A percentile compares a stretch with the other conserved stretches of the same genome.
phyloP scores from a whole-genome alignment of 2,113 vertebrate genomes.

The Trochalopteron elliotii region DNA sequence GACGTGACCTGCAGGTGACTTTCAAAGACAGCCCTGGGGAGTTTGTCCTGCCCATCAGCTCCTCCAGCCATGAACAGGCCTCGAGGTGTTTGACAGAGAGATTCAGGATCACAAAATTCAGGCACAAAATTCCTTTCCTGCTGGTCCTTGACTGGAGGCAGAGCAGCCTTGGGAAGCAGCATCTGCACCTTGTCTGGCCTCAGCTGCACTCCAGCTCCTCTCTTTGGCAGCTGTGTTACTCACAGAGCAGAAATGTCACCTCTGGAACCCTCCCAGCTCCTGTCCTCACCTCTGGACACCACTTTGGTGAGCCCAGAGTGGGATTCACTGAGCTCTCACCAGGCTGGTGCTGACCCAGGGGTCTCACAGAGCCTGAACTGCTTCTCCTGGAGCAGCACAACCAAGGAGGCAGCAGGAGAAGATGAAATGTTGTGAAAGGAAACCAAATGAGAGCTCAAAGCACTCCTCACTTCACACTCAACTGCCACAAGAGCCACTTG shows the following conservation, averaged over 20 bases:
- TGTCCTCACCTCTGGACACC: accelerated
- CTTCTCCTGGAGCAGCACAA: background rate
- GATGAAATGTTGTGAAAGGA: background rate
- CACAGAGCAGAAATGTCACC: background rate
- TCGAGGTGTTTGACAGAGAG: background rate
- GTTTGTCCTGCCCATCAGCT: background rate
- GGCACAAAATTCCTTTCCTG: background rate
- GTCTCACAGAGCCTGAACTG: background rate
- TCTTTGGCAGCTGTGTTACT: background rate
- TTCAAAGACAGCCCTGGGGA: background rate
- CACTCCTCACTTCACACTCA: background rate
- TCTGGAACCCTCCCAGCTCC: background rate
- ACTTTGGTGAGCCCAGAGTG: background rate
- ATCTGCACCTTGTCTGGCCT: background rate
- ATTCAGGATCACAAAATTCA: background rate
- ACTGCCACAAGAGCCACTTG: background rate
- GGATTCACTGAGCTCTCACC: background rate
- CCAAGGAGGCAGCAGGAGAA: background rate
- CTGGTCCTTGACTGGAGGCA: background rate
- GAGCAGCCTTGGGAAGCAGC: background rate
- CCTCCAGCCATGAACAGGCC: background rate
- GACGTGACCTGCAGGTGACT: background rate
- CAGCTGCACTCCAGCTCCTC: background rate
- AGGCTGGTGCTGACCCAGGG: background rate
- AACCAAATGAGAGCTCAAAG: background rate